Conservation (phyloP, 2,113 vertebrate genomes). For the Climacteris rufus region DNA sequence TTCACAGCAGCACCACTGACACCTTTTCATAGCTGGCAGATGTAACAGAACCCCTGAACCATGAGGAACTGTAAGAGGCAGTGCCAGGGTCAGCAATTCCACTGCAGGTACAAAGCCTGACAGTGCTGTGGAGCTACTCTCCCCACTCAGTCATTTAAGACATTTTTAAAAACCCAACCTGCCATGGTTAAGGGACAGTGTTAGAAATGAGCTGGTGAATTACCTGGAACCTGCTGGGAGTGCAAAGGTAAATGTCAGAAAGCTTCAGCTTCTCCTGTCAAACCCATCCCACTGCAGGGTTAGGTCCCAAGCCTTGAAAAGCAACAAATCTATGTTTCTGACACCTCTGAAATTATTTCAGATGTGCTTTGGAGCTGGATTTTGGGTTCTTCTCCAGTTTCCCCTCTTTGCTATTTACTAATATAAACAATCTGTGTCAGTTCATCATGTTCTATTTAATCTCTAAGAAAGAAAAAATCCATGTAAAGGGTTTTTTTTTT, state of each 20-base stretch:
- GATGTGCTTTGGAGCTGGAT: not conserved
- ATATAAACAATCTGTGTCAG: not conserved
- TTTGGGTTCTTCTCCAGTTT: not conserved
- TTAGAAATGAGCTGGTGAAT: not conserved
- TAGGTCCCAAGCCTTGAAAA: not conserved
- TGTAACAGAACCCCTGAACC: not conserved
- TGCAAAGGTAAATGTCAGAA: not conserved
- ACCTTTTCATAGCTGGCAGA: not conserved
- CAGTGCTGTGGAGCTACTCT: not conserved
- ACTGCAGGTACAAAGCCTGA: not conserved
- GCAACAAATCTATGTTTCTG: not conserved
- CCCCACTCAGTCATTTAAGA: not conserved
- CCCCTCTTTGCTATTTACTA: not conserved
- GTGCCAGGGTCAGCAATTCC: not conserved
- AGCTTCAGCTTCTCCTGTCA: not conserved
- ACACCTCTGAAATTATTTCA: not conserved
- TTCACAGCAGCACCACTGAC: not conserved
- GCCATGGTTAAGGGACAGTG: not conserved
- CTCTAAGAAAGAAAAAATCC: not conserved
- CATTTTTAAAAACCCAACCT: not conserved
- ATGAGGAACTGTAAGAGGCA: rapidly evolving
- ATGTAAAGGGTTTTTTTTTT: not conserved
- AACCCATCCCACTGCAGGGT: not conserved
- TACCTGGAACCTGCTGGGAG: not conserved
- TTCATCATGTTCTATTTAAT: not conserved